Percentiles rank a stretch among this genome's conserved stretches.
These are phyloP conservation scores for Craseonycteris thonglongyai DNA, from an alignment of 2,113 vertebrate genomes.

Conservation along the genomic window DNA sequence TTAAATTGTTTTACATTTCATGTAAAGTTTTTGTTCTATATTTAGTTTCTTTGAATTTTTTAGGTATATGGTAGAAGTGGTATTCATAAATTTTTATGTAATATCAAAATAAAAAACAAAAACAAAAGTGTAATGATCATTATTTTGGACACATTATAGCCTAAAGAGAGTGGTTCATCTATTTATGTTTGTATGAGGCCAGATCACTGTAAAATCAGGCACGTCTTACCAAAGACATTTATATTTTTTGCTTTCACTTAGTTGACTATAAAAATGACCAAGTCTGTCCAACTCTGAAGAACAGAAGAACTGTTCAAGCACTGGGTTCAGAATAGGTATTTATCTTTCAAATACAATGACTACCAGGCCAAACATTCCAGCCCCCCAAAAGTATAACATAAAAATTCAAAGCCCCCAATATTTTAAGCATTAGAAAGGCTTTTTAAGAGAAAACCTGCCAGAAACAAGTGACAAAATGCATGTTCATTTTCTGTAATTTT, in stretches of 20 bases:
- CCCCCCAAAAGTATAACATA: not conserved
- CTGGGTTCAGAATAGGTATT: not conserved
- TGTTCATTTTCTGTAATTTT: not conserved
- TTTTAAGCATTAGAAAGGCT: not conserved
- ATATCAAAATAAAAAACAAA: not conserved
- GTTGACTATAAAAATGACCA: not conserved
- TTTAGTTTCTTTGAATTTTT: not conserved
- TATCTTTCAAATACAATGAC: not conserved
- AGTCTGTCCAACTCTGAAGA: not conserved
- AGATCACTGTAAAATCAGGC: not conserved
- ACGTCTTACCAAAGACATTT: not conserved
- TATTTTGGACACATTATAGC: not conserved
- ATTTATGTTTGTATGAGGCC: not conserved
- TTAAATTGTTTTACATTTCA: not conserved
- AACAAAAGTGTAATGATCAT: not conserved
- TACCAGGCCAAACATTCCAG: not conserved
- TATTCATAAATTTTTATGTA: not conserved
- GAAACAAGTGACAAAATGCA: not conserved
- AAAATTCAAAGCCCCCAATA: not conserved
- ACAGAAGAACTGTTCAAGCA: not conserved
- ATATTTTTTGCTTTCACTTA: not conserved
- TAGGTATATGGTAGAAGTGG: not conserved
- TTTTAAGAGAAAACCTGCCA: not conserved
- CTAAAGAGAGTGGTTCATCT: not conserved
- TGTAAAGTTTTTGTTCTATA: not conserved